Percentiles rank a stretch among this genome's conserved stretches.
Evolutionary conservation across 2,888 invertebrate species (phyloP).

Genomic region (Drosophila nigritarsus): DNA sequence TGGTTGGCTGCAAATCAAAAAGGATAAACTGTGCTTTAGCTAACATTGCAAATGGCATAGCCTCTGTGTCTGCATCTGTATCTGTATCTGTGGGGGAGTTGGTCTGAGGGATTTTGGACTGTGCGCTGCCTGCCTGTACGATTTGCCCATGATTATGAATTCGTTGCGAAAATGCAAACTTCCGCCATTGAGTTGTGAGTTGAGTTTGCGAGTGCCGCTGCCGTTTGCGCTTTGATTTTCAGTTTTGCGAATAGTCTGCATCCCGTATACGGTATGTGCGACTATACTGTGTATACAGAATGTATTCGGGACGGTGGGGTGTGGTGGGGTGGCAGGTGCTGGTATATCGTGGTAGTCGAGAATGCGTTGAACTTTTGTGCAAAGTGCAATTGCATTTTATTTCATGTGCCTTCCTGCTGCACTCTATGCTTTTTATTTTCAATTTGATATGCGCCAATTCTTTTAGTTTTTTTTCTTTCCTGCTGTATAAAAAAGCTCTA

Average conservation of each 20-base stretch:
- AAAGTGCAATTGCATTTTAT: conserved; percentile 82
- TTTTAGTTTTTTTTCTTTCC: conserved; percentile 17
- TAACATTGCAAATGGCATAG: conserved; percentile 46
- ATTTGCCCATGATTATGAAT: conserved; percentile 78
- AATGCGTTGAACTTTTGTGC: conserved; percentile 82
- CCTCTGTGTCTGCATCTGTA: conserved; percentile 11
- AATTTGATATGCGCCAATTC: conserved; percentile 60
- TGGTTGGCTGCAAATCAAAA: conserved; percentile 71
- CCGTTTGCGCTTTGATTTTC: conserved; percentile 76
- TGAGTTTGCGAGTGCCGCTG: conserved; percentile 59
- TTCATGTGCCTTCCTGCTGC: conserved; percentile 46
- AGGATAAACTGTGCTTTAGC: conserved; percentile 78
- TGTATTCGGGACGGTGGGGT: not conserved
- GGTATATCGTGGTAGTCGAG: conserved; percentile 47
- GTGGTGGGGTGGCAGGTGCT: not conserved
- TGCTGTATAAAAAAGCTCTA: too few relatives aligned
- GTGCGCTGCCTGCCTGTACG: conserved; percentile 11
- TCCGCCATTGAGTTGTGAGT: conserved; percentile 79
- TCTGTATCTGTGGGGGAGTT: conserved; percentile 15
- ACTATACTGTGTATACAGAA: conserved; percentile 2
- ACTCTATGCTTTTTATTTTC: conserved; percentile 51
- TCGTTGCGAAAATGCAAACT: conserved; percentile 80
- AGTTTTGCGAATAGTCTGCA: conserved; percentile 48
- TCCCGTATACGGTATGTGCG: conserved; percentile 10
- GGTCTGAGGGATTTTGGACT: conserved; percentile 10